A percentile compares a stretch with the other conserved stretches of the same genome.
These are phyloP conservation scores for Anoplolepis gracilipes DNA, from an alignment of 1,140 invertebrate genomes.

Conservation along the genomic window DNA sequence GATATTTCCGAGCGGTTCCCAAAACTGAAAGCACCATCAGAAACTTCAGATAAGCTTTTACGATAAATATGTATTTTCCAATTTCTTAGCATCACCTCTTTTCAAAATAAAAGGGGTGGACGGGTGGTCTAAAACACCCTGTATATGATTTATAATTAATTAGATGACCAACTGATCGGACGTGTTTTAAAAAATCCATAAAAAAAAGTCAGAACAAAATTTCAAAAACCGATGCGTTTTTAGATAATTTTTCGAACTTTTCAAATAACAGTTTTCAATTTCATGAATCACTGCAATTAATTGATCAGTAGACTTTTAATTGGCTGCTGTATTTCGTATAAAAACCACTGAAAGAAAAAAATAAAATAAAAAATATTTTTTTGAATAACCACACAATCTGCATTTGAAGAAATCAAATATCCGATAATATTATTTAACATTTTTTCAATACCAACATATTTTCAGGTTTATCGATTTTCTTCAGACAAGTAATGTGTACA, in stretches of 20 bases:
- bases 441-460: not conserved
- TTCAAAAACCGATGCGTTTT: not conserved
- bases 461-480: not conserved
- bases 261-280: not conserved
- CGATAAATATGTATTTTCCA: too few relatives aligned
- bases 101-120: too few relatives aligned
- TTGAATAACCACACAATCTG: not conserved
- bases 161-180: not conserved
- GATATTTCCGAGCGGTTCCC: too few relatives aligned
- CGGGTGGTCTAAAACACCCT: too few relatives aligned
- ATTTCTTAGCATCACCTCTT: too few relatives aligned
- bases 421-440: not conserved
- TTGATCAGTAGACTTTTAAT: not conserved
- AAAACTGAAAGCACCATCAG: too few relatives aligned
- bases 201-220: slow-evolving; percentile 4
- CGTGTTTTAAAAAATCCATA: not conserved
- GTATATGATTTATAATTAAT: not conserved
- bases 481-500: not conserved
- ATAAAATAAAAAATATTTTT: not conserved
- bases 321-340: not conserved
- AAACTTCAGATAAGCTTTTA: too few relatives aligned
- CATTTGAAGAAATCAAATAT: not conserved
- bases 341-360: not conserved
- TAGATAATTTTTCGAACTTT: not conserved
- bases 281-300: not conserved